These are phyloP conservation scores for Brachyhypopomus gauderio DNA, from an alignment of 2,113 vertebrate genomes.

Conservation along the genomic window DNA sequence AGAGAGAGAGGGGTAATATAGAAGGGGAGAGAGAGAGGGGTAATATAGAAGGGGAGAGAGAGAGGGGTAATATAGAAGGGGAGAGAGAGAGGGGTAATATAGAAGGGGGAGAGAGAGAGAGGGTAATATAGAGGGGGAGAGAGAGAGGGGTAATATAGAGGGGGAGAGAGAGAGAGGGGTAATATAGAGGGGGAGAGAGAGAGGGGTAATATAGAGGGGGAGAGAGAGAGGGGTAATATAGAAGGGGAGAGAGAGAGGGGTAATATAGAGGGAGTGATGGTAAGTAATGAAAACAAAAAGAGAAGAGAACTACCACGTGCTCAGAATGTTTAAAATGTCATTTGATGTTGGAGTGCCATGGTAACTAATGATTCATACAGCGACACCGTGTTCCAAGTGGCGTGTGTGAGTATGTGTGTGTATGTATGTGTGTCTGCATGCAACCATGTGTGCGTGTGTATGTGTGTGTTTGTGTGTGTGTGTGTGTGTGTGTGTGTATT, in stretches of 20 bases:
- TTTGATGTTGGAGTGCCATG: constrained; percentile 59
- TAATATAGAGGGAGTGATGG: too few species aligned
- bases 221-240: too few species aligned
- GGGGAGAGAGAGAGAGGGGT: not conserved
- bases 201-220: too few species aligned
- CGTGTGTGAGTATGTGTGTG: constrained; percentile 15
- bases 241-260: too few species aligned
- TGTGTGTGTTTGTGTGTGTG: constrained; percentile 11
- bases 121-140: not conserved
- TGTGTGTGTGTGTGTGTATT: constrained; percentile 38
- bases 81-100: not conserved
- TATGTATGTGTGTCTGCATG: constrained; percentile 30
- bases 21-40: not conserved
- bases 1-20: too few species aligned
- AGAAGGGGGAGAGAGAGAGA: too few species aligned
- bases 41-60: constrained; percentile 1
- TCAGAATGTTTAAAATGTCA: constrained; percentile 57
- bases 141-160: not conserved
- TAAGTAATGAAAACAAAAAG: too few species aligned
- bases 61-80: not conserved
- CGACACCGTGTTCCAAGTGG: constrained; percentile 27
- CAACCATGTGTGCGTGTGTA: not conserved
- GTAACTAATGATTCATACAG: constrained; percentile 65
- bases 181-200: not conserved
- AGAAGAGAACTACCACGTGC: constrained; percentile 45